Evolutionary conservation across 2,797 vertebrate species (phyloP).

Genomic region (Gallinago solitaria): DNA sequence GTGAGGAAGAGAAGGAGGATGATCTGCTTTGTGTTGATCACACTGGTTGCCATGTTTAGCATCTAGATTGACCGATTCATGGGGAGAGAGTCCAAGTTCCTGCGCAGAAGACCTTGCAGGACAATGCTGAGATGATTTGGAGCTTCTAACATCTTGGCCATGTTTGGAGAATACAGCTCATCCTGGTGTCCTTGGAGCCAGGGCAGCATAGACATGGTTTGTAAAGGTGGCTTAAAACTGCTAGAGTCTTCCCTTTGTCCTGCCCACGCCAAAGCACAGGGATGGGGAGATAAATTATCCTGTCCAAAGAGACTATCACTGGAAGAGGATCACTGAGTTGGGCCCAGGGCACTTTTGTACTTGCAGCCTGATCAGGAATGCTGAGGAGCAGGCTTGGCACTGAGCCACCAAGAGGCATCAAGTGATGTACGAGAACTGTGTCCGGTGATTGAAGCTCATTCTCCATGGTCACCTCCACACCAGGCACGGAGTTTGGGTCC

Average conservation of each 20-base stretch:
- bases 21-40: neutral
- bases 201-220: neutral
- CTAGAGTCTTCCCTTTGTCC: neutral
- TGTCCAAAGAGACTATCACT: neutral
- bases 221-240: neutral
- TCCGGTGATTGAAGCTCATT: neutral
- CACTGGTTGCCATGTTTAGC: neutral
- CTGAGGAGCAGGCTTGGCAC: neutral
- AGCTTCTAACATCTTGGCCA: neutral
- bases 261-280: neutral
- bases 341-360: neutral
- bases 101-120: neutral
- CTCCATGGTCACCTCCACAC: neutral
- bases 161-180: neutral
- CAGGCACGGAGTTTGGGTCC: neutral
- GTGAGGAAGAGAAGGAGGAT: neutral
- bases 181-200: neutral
- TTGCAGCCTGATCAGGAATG: neutral
- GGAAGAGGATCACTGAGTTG: neutral
- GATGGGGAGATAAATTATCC: neutral
- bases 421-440: neutral
- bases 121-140: neutral
- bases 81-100: neutral
- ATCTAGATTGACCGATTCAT: rapidly evolving
- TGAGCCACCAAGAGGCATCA: neutral